A percentile compares a stretch with the other conserved stretches of the same genome.
Conservation (phyloP, 1,140 invertebrate species). For the Hypothenemus hampei region DNA sequence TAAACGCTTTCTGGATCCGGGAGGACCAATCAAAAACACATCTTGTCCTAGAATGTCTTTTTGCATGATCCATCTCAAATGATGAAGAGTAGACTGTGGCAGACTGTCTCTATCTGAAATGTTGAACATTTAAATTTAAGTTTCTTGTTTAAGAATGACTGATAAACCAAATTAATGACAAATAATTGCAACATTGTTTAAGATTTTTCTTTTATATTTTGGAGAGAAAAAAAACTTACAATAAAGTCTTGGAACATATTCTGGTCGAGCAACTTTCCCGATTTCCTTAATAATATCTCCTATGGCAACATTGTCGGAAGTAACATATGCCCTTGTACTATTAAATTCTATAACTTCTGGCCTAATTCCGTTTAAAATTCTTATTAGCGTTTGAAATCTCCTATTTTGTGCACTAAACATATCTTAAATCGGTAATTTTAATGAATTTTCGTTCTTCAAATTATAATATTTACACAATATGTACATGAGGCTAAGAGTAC, state of each 20-base stretch:
- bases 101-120: constrained; percentile 40
- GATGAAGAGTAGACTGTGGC: constrained; percentile 69
- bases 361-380: background rate
- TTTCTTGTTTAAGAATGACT: too few relatives aligned
- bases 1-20: constrained; percentile 68
- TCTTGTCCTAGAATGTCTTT: constrained; percentile 91
- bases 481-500: too few relatives aligned
- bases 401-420: background rate
- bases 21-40: constrained; percentile 89
- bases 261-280: background rate
- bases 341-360: background rate
- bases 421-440: too few relatives aligned
- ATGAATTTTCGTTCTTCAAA: too few relatives aligned
- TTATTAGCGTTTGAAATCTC: background rate
- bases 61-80: constrained; percentile 91
- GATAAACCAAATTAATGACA: too few relatives aligned
- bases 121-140: too few relatives aligned
- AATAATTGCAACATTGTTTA: too few relatives aligned
- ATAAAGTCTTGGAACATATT: background rate
- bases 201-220: too few relatives aligned
- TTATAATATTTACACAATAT: too few relatives aligned
- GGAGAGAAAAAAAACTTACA: background rate
- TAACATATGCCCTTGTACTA: background rate
- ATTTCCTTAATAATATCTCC: background rate
- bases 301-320: background rate